These are phyloP conservation scores for Pachypeltis micranthus DNA, from an alignment of 1,140 invertebrate genomes.

Conservation along the genomic window DNA sequence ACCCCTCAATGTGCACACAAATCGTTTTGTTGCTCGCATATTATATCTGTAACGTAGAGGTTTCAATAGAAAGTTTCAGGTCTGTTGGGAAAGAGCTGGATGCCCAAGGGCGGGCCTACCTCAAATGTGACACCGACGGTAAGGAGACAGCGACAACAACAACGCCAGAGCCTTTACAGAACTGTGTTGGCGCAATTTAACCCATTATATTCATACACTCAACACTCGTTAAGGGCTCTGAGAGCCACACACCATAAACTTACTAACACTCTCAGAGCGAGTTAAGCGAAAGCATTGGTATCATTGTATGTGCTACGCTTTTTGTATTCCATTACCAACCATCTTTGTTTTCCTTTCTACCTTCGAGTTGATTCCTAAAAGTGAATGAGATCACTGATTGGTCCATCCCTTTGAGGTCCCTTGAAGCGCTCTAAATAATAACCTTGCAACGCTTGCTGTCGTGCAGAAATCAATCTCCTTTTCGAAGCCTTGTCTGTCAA, in stretches of 20 bases:
- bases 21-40: no score
- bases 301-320: not conserved
- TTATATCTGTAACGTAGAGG: not conserved
- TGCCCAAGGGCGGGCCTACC: slow-evolving; percentile 63
- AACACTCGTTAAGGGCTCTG: not conserved
- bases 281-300: not conserved
- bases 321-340: not conserved
- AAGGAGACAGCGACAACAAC: slow-evolving; percentile 43
- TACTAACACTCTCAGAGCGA: slow-evolving; percentile 3
- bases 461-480: no score
- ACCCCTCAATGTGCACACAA: no score
- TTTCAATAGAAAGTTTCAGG: slow-evolving; percentile 43
- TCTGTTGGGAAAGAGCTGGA: slow-evolving; percentile 51
- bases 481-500: no score
- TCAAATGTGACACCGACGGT: slow-evolving; percentile 67
- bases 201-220: not conserved
- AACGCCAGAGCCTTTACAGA: no score
- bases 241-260: not conserved
- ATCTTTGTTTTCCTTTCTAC: no score
- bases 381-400: no score
- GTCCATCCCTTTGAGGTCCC: no score
- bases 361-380: not conserved
- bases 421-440: no score
- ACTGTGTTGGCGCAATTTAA: no score
- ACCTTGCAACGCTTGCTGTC: no score